A percentile compares a stretch with the other conserved stretches of the same genome.
These are phyloP conservation scores for Ceraclea dissimilis DNA, from an alignment of 2,888 invertebrate genomes.

Conservation along the genomic window DNA sequence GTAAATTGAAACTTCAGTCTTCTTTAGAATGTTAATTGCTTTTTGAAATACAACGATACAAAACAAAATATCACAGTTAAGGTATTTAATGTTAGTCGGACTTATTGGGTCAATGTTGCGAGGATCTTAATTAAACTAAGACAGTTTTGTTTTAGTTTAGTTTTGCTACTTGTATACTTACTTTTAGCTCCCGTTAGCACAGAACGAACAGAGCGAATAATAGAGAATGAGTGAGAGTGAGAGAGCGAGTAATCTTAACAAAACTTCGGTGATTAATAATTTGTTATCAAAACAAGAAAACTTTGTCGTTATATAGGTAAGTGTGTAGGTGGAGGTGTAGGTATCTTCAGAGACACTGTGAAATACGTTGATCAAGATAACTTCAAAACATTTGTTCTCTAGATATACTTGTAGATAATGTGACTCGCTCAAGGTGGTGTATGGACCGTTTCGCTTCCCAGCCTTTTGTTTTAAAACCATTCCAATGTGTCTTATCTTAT, in stretches of 20 bases:
- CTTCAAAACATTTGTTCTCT: conserved; percentile 15
- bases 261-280: conserved; percentile 26
- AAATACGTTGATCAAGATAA: conserved; percentile 24
- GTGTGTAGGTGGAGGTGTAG: no score
- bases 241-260: conserved; percentile 8
- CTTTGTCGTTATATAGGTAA: no score
- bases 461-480: neutral
- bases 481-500: conserved; percentile 4
- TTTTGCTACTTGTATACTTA: conserved; percentile 4
- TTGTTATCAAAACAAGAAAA: conserved; percentile 26
- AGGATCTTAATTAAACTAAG: conserved; percentile 19
- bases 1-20: neutral
- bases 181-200: neutral
- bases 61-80: neutral
- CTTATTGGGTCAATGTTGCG: conserved; percentile 15
- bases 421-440: conserved; percentile 8
- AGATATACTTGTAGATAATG: conserved; percentile 16
- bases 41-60: neutral
- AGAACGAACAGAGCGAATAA: neutral
- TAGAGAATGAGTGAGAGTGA: neutral
- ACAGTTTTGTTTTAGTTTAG: conserved; percentile 16
- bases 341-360: conserved; percentile 3
- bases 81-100: neutral
- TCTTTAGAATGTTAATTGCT: conserved; percentile 1
- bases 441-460: neutral